A percentile compares a stretch with the other conserved stretches of the same genome.
These are phyloP conservation scores for Balaeniceps rex DNA, from an alignment of 2,113 vertebrate species.

Conservation along the genomic window DNA sequence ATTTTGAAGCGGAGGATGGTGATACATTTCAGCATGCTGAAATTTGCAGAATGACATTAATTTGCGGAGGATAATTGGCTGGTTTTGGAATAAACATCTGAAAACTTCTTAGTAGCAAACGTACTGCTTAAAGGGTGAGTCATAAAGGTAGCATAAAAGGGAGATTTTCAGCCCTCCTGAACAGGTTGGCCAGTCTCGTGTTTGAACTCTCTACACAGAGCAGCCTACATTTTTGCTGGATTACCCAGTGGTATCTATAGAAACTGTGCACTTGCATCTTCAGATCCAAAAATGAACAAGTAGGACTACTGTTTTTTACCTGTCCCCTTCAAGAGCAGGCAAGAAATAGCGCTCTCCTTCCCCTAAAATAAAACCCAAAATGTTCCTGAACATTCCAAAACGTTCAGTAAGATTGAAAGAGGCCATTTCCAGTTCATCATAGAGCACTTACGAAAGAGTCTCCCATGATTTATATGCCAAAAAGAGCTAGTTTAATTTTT, in stretches of 20 bases:
- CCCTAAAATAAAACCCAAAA: not conserved
- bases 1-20: not conserved
- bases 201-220: not conserved
- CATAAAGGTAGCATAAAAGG: not conserved
- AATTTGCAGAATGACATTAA: not conserved
- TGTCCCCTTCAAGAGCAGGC: not conserved
- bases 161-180: not conserved
- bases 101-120: not conserved
- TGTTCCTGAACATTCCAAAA: not conserved
- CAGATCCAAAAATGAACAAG: slow-evolving; percentile 39
- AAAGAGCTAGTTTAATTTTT: not conserved
- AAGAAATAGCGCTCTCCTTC: not conserved
- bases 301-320: not conserved
- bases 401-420: not conserved
- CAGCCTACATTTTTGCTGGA: not conserved
- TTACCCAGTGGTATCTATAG: slow-evolving; percentile 28
- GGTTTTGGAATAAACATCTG: not conserved
- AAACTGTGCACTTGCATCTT: slow-evolving; percentile 8
- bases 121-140: not conserved
- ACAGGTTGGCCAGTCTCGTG: not conserved
- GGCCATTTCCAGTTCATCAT: not conserved
- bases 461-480: not conserved
- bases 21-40: not conserved
- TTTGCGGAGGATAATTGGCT: not conserved
- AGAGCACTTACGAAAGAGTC: not conserved